phyloP scores from a whole-genome alignment of 2,797 vertebrate genomes.

The Sebastes iracundus region DNA sequence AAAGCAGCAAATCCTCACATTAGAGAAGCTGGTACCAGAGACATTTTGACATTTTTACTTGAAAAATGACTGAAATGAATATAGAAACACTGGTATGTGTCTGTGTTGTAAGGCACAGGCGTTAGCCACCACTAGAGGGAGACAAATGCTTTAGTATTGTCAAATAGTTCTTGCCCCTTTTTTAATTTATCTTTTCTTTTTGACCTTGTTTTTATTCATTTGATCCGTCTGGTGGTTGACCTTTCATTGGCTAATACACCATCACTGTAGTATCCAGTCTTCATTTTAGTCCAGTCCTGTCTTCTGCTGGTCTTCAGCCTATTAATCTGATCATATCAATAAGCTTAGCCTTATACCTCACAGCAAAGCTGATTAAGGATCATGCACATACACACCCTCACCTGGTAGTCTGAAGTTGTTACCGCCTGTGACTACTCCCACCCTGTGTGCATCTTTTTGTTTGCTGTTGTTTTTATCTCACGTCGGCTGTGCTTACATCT shows the following conservation, averaged over 20 bases:
- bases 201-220: not conserved
- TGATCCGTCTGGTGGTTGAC: not conserved
- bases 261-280: not conserved
- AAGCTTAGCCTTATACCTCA: conserved; percentile 5
- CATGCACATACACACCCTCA: not conserved
- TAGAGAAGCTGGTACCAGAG: not conserved
- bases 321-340: conserved; percentile 5
- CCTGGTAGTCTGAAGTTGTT: not conserved
- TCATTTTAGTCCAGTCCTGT: not conserved
- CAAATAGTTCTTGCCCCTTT: not conserved
- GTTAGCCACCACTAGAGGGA: conserved; percentile 61
- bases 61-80: not conserved
- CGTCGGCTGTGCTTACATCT: conserved; percentile 13
- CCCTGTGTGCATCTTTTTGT: not conserved
- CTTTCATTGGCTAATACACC: not conserved
- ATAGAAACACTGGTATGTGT: not conserved
- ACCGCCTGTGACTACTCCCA: not conserved
- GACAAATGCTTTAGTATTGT: conserved; percentile 17
- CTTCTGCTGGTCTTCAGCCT: not conserved
- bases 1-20: not conserved
- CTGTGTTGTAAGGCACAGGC: not conserved
- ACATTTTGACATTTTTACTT: not conserved
- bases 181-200: not conserved
- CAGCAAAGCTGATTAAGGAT: conserved; percentile 4
- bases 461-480: conserved; percentile 21